Base-by-base conservation (phyloP, 2,888 invertebrate species). In the Orchesella flavescens region DNA sequence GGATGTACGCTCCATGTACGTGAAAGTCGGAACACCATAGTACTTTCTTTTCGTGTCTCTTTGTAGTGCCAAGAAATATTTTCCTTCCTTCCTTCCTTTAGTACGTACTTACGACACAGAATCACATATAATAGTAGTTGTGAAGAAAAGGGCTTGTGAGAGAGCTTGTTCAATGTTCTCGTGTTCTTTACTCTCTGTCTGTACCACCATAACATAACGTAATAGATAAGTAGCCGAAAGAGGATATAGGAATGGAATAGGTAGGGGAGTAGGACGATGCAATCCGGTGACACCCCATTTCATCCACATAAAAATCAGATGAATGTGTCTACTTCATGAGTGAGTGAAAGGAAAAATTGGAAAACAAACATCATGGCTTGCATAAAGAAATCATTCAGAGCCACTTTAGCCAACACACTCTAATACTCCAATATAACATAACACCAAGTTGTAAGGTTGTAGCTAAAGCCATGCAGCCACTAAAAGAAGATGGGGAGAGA, bases 161-260 rank as follows among this genome's bases (percentile, higher is more conserved):
- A n/a, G n/a, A n/a, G n/a, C n/a, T n/a, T n/a, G n/a, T n/a, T n/a
- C n/a, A n/a, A n/a, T n/a, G n/a, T n/a, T n/a, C n/a, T n/a, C n/a
- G n/a, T n/a, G n/a, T n/a, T n/a, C n/a, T n/a, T n/a, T n/a, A n/a
- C n/a, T n/a, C n/a, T n/a, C n/a, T n/a, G n/a, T n/a, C n/a, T n/a
- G n/a, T n/a, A n/a, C n/a, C n/a, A n/a, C n/a, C n/a, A n/a, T n/a
- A n/a, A n/a, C n/a, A n/a, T n/a, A n/a, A n/a, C n/a, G n/a, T 69
- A 69, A 69, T 19, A 69, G 49, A 69, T 49, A 69, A 69, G 68
- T 69, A 69, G 23, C 68, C 68, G 17, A 34, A 69, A 19, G 68
- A 46, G 68, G 34, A 34, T 34, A 34, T 34, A 34, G 34, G 34
- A 24, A 69, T 49, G n/a, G 24, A 63, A 63, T 7, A n/a, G 24